Percentiles rank a stretch among this genome's conserved stretches.
Conservation (phyloP, 2,888 invertebrate genomes). For the Euzophera pinguis region DNA sequence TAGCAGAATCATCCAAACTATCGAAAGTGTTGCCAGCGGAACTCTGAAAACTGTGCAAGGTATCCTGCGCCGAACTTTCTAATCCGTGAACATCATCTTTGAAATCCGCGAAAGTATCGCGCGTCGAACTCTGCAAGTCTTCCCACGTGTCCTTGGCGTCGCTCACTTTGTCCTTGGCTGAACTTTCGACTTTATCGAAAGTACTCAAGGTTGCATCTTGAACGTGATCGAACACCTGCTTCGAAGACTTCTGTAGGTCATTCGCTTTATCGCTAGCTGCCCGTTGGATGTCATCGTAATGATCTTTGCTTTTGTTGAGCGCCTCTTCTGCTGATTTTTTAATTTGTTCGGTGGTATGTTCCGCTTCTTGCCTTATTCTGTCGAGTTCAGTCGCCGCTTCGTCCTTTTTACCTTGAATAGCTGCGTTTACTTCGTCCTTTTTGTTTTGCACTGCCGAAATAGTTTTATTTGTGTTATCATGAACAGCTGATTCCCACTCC, state of each 20-base stretch:
- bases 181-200: constrained; percentile 72
- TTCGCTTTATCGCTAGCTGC: constrained; percentile 38
- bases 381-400: constrained; percentile 41
- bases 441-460: constrained; percentile 36
- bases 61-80: constrained; percentile 66
- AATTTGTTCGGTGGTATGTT: constrained; percentile 66
- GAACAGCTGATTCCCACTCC: constrained; percentile 40
- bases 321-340: constrained; percentile 63
- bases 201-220: constrained; percentile 69
- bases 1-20: constrained; percentile 66
- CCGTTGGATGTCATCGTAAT: constrained; percentile 42
- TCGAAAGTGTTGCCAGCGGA: constrained; percentile 73
- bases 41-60: constrained; percentile 70
- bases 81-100: constrained; percentile 62
- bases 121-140: constrained; percentile 63
- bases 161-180: constrained; percentile 64
- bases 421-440: constrained; percentile 34
- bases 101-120: constrained; percentile 66
- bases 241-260: constrained; percentile 53
- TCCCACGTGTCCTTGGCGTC: constrained; percentile 64
- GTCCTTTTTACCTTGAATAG: constrained; percentile 28
- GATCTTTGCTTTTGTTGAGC: constrained; percentile 46
- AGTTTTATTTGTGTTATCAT: constrained; percentile 39
- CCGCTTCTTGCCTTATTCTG: constrained; percentile 66
- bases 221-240: constrained; percentile 57